Percentiles rank a stretch among this genome's conserved stretches.
Conservation (phyloP, 2,113 vertebrate species). For the Lonchura striata region DNA sequence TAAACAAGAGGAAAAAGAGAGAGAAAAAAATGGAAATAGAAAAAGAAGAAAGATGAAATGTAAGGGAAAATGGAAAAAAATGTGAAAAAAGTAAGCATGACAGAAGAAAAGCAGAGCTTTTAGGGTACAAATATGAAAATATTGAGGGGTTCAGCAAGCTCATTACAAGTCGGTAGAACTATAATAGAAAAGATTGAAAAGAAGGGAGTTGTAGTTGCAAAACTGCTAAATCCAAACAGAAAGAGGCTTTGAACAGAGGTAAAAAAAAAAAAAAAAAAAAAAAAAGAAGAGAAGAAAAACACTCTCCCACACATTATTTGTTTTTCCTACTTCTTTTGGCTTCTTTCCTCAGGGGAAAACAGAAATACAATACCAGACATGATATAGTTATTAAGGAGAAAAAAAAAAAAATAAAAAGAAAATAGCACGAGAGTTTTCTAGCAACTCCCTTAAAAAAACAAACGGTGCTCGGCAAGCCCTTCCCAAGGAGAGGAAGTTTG, state of each 20-base stretch:
- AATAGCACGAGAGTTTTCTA: neutral
- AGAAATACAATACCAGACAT: constrained; percentile 38
- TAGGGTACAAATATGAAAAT: neutral
- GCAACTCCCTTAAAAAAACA: constrained; percentile 13
- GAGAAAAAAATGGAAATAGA: accelerated
- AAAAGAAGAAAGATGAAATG: neutral
- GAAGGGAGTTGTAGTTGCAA: neutral
- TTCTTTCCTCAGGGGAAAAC: neutral
- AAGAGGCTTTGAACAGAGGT: neutral
- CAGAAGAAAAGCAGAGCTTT: neutral
- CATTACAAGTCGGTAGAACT: neutral
- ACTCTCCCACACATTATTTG: constrained; percentile 13
- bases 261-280: accelerated
- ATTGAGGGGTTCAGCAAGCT: neutral
- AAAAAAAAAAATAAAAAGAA: neutral
- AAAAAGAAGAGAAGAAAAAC: neutral
- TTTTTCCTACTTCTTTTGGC: constrained; percentile 20
- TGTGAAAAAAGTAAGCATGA: neutral
- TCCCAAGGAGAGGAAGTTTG: neutral
- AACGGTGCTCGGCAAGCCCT: neutral
- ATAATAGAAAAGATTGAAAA: neutral
- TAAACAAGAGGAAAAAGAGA: neutral
- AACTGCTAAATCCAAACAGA: neutral
- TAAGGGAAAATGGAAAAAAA: neutral
- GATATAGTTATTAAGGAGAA: neutral